Conservation (phyloP, 2,888 invertebrate genomes). For the Thalpophila matura region DNA sequence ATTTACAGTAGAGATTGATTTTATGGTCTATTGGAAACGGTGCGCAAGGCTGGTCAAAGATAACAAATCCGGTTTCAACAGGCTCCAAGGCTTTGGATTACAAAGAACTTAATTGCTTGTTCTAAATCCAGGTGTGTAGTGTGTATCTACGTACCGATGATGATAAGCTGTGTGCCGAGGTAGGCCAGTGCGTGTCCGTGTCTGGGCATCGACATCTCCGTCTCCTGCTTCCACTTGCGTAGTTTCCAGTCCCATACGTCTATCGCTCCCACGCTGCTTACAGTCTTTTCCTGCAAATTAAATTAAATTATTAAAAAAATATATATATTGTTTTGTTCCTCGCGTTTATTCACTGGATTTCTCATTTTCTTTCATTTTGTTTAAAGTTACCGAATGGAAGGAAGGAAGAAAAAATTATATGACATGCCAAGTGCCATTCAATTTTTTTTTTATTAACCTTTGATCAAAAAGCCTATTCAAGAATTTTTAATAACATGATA, state of each 20-base stretch:
- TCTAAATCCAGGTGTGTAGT: too few relatives aligned
- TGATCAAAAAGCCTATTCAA: too few relatives aligned
- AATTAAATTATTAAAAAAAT: background rate
- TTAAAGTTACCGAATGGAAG: too few relatives aligned
- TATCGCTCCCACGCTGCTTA: slow-evolving; percentile 90
- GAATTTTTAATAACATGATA: too few relatives aligned
- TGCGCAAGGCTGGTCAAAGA: too few relatives aligned
- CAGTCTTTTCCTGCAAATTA: slow-evolving; percentile 80
- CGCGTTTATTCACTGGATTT: background rate
- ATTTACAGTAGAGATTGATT: too few relatives aligned
- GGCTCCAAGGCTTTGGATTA: background rate
- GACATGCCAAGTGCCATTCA: too few relatives aligned
- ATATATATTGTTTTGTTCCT: background rate
- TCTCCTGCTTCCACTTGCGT: slow-evolving; percentile 90
- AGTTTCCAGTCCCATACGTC: slow-evolving; percentile 91
- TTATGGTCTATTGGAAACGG: too few relatives aligned
- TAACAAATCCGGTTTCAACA: background rate
- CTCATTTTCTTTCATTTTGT: too few relatives aligned
- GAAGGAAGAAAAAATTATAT: too few relatives aligned
- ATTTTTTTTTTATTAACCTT: too few relatives aligned
- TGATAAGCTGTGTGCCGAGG: slow-evolving; percentile 92
- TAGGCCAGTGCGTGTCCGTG: slow-evolving; percentile 92
- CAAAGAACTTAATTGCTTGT: background rate
- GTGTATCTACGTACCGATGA: slow-evolving; percentile 84
- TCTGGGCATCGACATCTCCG: slow-evolving; percentile 92